A percentile compares a stretch with the other conserved stretches of the same genome.
These are phyloP conservation scores for Linyphia triangularis DNA, from an alignment of 2,888 invertebrate genomes.

Conservation along the genomic window DNA sequence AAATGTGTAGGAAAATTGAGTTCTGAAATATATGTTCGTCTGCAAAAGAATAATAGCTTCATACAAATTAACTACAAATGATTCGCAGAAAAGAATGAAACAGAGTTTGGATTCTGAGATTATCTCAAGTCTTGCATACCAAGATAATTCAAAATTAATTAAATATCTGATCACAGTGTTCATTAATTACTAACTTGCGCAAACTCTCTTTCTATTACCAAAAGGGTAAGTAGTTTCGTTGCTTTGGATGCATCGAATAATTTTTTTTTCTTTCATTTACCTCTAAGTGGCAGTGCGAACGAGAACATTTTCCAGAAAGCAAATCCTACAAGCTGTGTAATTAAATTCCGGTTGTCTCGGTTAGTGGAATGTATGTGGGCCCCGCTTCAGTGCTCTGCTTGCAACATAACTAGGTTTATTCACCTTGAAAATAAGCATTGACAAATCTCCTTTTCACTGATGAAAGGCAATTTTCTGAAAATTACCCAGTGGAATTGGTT, in stretches of 20 bases:
- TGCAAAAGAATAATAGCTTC: too few relatives aligned
- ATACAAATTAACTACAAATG: not conserved
- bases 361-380: slow-evolving; percentile 18
- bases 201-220: not conserved
- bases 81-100: not conserved
- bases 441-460: not conserved
- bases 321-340: slow-evolving; percentile 26
- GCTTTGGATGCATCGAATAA: too few relatives aligned
- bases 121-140: not conserved
- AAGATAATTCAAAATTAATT: not conserved
- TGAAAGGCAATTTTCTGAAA: not conserved
- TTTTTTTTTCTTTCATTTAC: slow-evolving; percentile 3
- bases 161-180: not conserved
- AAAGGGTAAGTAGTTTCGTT: not conserved
- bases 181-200: slow-evolving; percentile 15
- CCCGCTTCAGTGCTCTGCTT: too few relatives aligned
- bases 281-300: not conserved
- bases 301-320: slow-evolving; percentile 8
- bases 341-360: slow-evolving; percentile 11
- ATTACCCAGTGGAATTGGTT: not conserved
- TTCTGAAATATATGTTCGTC: too few relatives aligned
- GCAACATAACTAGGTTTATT: slow-evolving; percentile 12
- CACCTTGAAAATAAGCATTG: not conserved
- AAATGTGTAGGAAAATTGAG: too few relatives aligned
- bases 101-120: not conserved